Evolutionary conservation across 1,140 invertebrate genomes (phyloP).

Genomic region (Drosophila seguyi): DNA sequence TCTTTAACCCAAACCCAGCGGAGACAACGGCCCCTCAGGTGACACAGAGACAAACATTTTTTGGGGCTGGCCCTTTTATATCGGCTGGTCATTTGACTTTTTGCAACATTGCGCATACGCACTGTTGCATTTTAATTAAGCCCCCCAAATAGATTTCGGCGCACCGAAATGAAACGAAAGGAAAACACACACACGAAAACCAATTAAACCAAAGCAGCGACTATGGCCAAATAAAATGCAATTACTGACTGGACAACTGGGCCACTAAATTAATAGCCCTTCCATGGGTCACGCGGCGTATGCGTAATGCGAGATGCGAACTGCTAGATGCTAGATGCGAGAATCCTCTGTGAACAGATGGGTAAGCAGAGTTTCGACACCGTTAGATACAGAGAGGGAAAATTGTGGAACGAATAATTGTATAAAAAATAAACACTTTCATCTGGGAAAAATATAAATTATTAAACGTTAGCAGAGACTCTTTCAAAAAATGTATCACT

Average conservation of each 20-base stretch:
- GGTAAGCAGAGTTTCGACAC: constrained; percentile 24
- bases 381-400: constrained; percentile 1
- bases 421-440: background rate
- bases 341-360: constrained; percentile 8
- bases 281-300: constrained; percentile 54
- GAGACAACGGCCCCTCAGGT: constrained; percentile 25
- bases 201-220: constrained; percentile 80
- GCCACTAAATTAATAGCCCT: constrained; percentile 77
- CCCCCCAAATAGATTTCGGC: constrained; percentile 64
- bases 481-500: no score
- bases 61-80: constrained; percentile 42
- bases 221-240: constrained; percentile 73
- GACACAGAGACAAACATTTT: constrained; percentile 28
- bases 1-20: constrained; percentile 25
- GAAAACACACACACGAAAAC: constrained; percentile 49
- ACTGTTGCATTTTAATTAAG: constrained; percentile 82
- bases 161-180: constrained; percentile 29
- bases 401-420: background rate
- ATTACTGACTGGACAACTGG: constrained; percentile 56
- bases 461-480: background rate
- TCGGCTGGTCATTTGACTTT: constrained; percentile 67
- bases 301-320: constrained; percentile 66
- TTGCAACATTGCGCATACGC: constrained; percentile 74
- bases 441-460: background rate
- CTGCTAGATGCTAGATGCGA: constrained; percentile 4